Percentiles rank a stretch among this genome's conserved stretches.
These are phyloP conservation scores for Sebastes flavidus DNA, from an alignment of 2,797 vertebrate genomes.

Conservation along the genomic window DNA sequence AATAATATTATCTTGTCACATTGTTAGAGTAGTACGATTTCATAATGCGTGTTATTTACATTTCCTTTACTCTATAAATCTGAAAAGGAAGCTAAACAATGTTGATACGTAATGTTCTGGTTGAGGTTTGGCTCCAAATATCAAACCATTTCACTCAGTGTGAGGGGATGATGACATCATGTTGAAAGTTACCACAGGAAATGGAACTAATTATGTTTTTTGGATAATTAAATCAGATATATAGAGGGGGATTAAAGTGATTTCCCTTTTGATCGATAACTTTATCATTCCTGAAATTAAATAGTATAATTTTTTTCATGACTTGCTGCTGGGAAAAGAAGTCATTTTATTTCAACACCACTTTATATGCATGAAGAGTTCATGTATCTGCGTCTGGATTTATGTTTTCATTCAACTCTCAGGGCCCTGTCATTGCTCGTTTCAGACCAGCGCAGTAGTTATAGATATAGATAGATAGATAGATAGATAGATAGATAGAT, in stretches of 20 bases:
- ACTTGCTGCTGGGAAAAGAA: neutral
- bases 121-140: slow-evolving; percentile 4
- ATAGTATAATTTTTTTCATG: neutral
- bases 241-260: neutral
- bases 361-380: neutral
- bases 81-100: neutral
- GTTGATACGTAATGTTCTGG: neutral
- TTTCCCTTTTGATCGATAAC: slow-evolving; percentile 4
- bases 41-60: neutral
- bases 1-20: neutral
- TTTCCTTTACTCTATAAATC: neutral
- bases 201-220: slow-evolving; percentile 28
- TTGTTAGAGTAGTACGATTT: neutral
- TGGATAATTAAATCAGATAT: slow-evolving; percentile 33
- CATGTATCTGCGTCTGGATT: neutral
- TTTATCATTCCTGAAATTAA: neutral
- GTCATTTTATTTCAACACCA: neutral
- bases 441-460: too few relatives aligned
- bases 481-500: too few relatives aligned
- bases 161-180: slow-evolving; percentile 29
- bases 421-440: too few relatives aligned
- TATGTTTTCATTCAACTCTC: neutral
- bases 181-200: slow-evolving; percentile 7
- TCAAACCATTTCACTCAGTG: neutral
- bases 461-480: too few relatives aligned